phyloP scores from a whole-genome alignment of 2,888 invertebrate species.

The Lymantria dispar region DNA sequence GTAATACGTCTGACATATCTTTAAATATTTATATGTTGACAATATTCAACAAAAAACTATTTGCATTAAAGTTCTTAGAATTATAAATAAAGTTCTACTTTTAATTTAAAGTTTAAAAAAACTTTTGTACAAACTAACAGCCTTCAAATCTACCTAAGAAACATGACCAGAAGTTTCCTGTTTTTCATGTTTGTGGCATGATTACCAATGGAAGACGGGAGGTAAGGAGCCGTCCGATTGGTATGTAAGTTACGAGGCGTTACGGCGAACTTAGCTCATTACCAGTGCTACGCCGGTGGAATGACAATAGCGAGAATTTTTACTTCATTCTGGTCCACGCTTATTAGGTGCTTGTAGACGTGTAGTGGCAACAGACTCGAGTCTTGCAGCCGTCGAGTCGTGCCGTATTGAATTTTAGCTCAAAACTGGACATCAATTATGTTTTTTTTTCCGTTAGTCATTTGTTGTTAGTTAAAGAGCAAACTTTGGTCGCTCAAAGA shows the following conservation, averaged over 20 bases:
- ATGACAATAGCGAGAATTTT: slow-evolving; percentile 77
- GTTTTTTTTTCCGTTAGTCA: no score
- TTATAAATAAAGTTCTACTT: neutral
- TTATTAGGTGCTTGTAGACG: slow-evolving; percentile 64
- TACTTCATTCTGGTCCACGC: slow-evolving; percentile 63
- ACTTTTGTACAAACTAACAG: slow-evolving; percentile 19
- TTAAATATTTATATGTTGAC: no score
- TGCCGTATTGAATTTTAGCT: slow-evolving; percentile 54
- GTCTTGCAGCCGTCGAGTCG: slow-evolving; percentile 54
- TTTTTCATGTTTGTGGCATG: slow-evolving; percentile 65
- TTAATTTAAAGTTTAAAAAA: slow-evolving; percentile 35
- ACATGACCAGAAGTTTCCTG: slow-evolving; percentile 60
- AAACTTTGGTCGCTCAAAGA: no score
- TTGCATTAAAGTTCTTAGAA: neutral
- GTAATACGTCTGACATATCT: no score
- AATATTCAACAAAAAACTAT: no score
- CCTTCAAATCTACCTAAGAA: slow-evolving; percentile 35
- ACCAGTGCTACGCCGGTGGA: slow-evolving; percentile 66
- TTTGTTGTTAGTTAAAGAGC: no score
- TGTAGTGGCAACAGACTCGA: slow-evolving; percentile 50
- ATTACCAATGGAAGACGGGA: slow-evolving; percentile 58
- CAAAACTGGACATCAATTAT: slow-evolving; percentile 16
- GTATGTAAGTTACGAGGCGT: slow-evolving; percentile 79
- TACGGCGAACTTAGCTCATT: slow-evolving; percentile 81
- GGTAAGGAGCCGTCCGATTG: slow-evolving; percentile 59